phyloP scores from a whole-genome alignment of 2,113 vertebrate genomes.

The Oryctolagus cuniculus region mOryCun1.1 NC_091438.1:58039001-58039500 shows the following conservation, averaged over 20 bases:
- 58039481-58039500: not conserved
- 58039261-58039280: conserved; percentile 54
- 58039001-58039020: conserved; percentile 59
- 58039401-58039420: not conserved
- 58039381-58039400: not conserved
- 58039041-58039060: not conserved
- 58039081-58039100: not conserved
- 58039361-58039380: not conserved
- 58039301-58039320: conserved; percentile 25
- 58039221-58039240: conserved; percentile 50
- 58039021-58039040: conserved; percentile 55
- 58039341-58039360: not conserved
- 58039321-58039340: not conserved
- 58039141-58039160: not conserved
- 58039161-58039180: not conserved
- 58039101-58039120: not conserved
- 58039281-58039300: conserved; percentile 47
- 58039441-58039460: conserved; percentile 15
- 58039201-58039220: not conserved
- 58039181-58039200: not conserved
- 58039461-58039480: conserved; percentile 31
- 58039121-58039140: not conserved
- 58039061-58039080: conserved; percentile 52
- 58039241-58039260: conserved; percentile 51
- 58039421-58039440: conserved; percentile 17